Percentiles rank a stretch among this genome's conserved stretches.
These are phyloP conservation scores for Carposina sasakii DNA, from an alignment of 1,140 invertebrate genomes.

Conservation along the genomic window DNA sequence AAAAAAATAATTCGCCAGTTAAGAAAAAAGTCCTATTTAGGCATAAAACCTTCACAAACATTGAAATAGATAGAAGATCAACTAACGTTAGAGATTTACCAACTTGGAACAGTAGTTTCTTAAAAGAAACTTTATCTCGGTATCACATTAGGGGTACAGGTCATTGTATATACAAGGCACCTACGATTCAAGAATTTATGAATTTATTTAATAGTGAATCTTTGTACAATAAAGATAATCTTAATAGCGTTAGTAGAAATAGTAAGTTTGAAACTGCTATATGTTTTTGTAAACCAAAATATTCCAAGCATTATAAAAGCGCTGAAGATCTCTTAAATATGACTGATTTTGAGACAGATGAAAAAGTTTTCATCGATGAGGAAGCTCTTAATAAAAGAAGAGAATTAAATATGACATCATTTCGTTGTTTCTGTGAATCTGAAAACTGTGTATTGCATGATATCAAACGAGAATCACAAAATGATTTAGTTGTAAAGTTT, in stretches of 20 bases:
- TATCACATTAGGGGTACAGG: conserved; percentile 67
- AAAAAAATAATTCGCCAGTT: conserved; percentile 33
- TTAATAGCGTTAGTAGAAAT: conserved; percentile 46
- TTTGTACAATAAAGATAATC: conserved; percentile 42
- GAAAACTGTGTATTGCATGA: conserved; percentile 51
- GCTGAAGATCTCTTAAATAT: conserved; percentile 60
- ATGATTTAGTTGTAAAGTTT: conserved; percentile 54
- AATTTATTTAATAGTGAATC: conserved; percentile 66
- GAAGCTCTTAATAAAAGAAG: conserved; percentile 38
- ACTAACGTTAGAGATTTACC: conserved; percentile 40
- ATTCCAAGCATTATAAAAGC: conserved; percentile 55
- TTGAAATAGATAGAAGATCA: conserved; percentile 58
- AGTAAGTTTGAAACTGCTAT: conserved; percentile 62
- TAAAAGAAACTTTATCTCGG: conserved; percentile 53
- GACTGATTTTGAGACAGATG: conserved; percentile 31
- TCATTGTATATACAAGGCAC: conserved; percentile 64
- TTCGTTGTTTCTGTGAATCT: conserved; percentile 64
- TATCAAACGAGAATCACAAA: conserved; percentile 40
- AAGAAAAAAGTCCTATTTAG: conserved; percentile 61
- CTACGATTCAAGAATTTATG: conserved; percentile 57
- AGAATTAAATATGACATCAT: conserved; percentile 47
- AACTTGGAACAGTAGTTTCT: conserved; percentile 44
- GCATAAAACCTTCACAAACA: conserved; percentile 66
- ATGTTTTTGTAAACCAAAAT: conserved; percentile 61
- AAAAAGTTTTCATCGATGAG: conserved; percentile 45